Percentiles rank a stretch among this genome's conserved stretches.
Conservation (phyloP, 2,113 vertebrate genomes). For the Heterocephalus glaber region DNA sequence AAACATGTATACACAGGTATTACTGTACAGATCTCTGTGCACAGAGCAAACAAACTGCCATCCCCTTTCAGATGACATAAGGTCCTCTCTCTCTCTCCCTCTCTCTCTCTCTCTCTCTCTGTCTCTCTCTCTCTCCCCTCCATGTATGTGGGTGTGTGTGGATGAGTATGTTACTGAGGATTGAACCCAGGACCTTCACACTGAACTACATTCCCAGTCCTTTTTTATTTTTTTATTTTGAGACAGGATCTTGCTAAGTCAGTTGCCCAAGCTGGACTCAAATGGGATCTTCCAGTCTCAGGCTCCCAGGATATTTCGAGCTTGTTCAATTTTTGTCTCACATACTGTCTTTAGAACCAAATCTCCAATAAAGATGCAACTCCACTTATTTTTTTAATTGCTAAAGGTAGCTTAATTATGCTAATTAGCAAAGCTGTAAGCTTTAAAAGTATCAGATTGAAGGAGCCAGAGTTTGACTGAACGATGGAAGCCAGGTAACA, state of each 20-base stretch:
- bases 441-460: neutral
- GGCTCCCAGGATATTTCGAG: neutral
- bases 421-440: neutral
- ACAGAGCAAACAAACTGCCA: neutral
- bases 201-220: neutral
- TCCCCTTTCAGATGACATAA: neutral
- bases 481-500: neutral
- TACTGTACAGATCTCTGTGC: neutral
- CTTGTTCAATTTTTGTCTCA: neutral
- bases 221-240: neutral
- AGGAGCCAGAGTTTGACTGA: neutral
- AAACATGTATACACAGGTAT: neutral
- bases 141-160: neutral
- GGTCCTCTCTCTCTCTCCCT: neutral
- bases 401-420: neutral
- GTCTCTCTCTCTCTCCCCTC: neutral
- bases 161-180: neutral
- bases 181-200: neutral
- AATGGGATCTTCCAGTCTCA: neutral
- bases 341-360: neutral
- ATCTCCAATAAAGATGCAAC: neutral
- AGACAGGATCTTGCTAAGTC: neutral
- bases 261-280: neutral
- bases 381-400: neutral
- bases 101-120: neutral